phyloP scores from a whole-genome alignment of 2,888 invertebrate species.

The Eupithecia centaureata region DNA sequence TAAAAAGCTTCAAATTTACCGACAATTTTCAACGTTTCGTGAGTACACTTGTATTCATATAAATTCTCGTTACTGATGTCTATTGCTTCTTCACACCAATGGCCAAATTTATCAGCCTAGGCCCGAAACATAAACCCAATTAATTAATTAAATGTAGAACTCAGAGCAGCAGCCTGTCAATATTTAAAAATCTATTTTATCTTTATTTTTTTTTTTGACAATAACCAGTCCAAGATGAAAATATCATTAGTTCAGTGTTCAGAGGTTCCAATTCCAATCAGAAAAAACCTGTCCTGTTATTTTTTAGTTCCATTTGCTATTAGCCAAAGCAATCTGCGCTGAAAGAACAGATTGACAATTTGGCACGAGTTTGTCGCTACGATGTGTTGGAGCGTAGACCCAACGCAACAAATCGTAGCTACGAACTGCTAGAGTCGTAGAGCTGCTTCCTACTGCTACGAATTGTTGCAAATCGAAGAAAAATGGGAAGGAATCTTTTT shows the following conservation, averaged over 20 bases:
- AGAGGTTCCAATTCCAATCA: no score
- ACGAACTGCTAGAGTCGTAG: conserved; percentile 1
- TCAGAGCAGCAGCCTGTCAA: background rate
- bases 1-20: background rate
- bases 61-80: no score
- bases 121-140: background rate
- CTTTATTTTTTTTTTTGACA: background rate
- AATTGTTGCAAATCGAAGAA: background rate
- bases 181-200: background rate
- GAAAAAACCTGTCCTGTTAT: background rate
- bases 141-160: no score
- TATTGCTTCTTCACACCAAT: background rate
- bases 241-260: no score
- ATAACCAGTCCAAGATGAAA: no score
- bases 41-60: background rate
- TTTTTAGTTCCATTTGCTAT: conserved; percentile 15
- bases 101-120: background rate
- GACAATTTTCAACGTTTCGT: background rate
- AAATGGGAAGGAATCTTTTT: no score
- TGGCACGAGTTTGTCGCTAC: conserved; percentile 14
- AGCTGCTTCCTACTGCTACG: background rate
- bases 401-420: conserved; percentile 1
- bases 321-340: conserved; percentile 18
- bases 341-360: conserved; percentile 23
- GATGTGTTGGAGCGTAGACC: background rate